Evolutionary conservation across 2,888 invertebrate genomes (phyloP).

Genomic region (Sturmia bella): DNA sequence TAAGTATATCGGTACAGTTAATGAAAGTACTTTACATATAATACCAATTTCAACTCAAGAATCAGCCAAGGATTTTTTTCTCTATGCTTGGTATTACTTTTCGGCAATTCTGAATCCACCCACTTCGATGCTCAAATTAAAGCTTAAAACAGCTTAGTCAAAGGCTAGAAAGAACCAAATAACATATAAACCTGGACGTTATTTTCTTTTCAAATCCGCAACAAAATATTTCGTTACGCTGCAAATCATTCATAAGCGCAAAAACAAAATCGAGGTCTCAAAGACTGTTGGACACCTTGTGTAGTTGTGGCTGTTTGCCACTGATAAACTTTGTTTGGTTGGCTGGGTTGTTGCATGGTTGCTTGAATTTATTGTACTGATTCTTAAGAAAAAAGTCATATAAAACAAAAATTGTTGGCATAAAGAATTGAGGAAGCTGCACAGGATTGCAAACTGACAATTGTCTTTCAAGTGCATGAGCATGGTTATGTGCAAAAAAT

Average conservation of each 20-base stretch:
- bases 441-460: conserved; percentile 61
- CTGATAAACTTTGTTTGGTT: conserved; percentile 54
- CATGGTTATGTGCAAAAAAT: conserved; percentile 4
- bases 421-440: conserved; percentile 57
- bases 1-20: too few relatives aligned
- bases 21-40: too few relatives aligned
- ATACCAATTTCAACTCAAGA: too few relatives aligned
- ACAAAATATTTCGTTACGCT: conserved; percentile 66
- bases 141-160: conserved; percentile 17
- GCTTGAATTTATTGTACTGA: conserved; percentile 27
- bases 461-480: conserved; percentile 43
- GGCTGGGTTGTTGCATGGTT: conserved; percentile 37
- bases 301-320: conserved; percentile 19
- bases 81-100: too few relatives aligned
- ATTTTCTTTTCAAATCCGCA: conserved; percentile 42
- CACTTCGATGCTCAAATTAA: too few relatives aligned
- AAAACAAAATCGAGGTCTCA: not conserved
- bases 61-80: too few relatives aligned
- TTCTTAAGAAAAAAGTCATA: not conserved
- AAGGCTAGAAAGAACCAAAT: conserved; percentile 51
- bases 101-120: too few relatives aligned
- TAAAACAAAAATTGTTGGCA: conserved; percentile 37
- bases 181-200: conserved; percentile 45
- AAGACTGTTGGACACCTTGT: conserved; percentile 40
- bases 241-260: conserved; percentile 63